Conservation (phyloP, 1,140 invertebrate genomes). For the Zaprionus ornatus region DNA sequence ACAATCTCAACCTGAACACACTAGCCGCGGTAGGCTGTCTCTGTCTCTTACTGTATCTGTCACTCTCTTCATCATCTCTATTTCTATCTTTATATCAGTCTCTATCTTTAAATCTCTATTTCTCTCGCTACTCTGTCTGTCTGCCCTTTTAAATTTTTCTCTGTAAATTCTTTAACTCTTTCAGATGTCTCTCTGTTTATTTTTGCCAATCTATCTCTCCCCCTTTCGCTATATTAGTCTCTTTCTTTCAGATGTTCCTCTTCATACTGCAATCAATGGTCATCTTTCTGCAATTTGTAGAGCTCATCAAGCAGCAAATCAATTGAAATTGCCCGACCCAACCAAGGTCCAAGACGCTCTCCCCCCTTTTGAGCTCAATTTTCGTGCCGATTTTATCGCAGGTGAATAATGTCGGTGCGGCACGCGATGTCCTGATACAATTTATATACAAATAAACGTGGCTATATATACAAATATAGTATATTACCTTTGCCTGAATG, state of each 20-base stretch:
- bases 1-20: constrained; percentile 57
- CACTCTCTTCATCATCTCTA: background rate
- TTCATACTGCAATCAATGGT: constrained; percentile 65
- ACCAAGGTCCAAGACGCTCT: background rate
- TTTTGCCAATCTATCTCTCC: background rate
- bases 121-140: background rate
- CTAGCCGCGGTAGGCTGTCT: constrained; percentile 42
- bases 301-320: constrained; percentile 29
- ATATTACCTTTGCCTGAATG: background rate
- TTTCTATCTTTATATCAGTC: background rate
- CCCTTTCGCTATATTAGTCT: background rate
- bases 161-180: no score
- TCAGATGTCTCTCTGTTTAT: background rate
- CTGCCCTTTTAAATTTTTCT: no score
- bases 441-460: background rate
- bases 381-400: background rate
- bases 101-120: background rate
- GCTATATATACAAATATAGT: background rate
- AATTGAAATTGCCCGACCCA: background rate
- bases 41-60: background rate
- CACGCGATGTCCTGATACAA: background rate
- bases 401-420: background rate
- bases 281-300: constrained; percentile 66
- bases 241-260: constrained; percentile 56
- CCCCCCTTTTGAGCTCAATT: background rate